A percentile compares a stretch with the other conserved stretches of the same genome.
Evolutionary conservation across 2,888 invertebrate species (phyloP).

Genomic region (Listrodromus nycthemerus): DNA sequence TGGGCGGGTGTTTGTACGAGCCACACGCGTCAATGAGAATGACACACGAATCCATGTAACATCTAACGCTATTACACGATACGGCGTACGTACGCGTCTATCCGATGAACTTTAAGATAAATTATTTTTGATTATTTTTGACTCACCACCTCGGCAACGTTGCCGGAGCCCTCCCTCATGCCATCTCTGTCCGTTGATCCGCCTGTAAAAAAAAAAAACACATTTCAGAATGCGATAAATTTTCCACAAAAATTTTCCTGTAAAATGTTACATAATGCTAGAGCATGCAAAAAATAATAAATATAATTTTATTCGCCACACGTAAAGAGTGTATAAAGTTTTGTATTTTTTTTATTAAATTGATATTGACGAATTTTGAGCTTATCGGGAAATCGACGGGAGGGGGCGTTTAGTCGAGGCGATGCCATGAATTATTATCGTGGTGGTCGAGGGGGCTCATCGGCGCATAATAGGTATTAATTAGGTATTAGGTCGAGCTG

Average conservation of each 20-base stretch:
- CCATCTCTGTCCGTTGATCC: slow-evolving; percentile 83
- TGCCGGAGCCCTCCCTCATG: slow-evolving; percentile 84
- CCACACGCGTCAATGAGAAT: slow-evolving; percentile 25
- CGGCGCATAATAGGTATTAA: slow-evolving; percentile 5
- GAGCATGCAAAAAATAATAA: too few relatives aligned
- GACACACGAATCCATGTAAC: background rate
- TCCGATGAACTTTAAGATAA: background rate
- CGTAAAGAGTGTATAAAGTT: background rate
- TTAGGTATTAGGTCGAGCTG: slow-evolving; percentile 4
- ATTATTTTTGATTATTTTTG: slow-evolving; percentile 36
- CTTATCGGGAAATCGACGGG: background rate
- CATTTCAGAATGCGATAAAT: background rate
- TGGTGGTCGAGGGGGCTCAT: background rate
- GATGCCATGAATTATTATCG: slow-evolving; percentile 12
- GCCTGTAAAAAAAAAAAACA: slow-evolving; percentile 74
- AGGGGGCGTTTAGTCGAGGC: background rate
- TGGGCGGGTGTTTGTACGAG: background rate
- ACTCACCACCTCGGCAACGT: slow-evolving; percentile 84
- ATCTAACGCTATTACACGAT: slow-evolving; percentile 6
- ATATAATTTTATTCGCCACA: too few relatives aligned
- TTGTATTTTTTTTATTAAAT: background rate
- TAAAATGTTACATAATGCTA: too few relatives aligned
- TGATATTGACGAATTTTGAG: background rate
- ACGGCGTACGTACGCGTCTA: background rate
- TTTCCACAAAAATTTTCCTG: too few relatives aligned